Evolutionary conservation across 1,140 invertebrate genomes (phyloP).

Genomic region (Bombus ignitus): DNA sequence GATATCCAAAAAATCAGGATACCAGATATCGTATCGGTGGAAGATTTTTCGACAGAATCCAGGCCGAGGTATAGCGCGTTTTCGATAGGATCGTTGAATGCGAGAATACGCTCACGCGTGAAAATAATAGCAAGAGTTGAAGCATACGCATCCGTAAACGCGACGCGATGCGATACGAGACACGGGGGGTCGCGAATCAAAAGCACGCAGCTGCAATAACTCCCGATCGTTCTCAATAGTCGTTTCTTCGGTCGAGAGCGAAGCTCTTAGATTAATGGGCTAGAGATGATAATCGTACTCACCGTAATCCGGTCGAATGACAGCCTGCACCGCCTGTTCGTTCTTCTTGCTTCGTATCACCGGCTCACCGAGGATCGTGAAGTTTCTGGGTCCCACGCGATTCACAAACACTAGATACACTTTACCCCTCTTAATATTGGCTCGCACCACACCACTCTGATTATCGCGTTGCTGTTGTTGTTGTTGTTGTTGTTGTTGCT

Average conservation of each 20-base stretch:
- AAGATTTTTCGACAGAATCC: not conserved
- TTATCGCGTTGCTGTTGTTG: slow-evolving; percentile 69
- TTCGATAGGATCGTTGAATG: not conserved
- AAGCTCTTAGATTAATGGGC: slow-evolving; percentile 10
- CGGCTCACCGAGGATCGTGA: slow-evolving; percentile 86
- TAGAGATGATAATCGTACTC: slow-evolving; percentile 73
- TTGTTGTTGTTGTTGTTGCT: slow-evolving; percentile 55
- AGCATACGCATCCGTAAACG: not conserved
- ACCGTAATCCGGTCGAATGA: slow-evolving; percentile 85
- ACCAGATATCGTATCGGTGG: not conserved
- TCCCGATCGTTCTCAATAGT: slow-evolving; percentile 28
- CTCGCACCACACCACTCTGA: slow-evolving; percentile 81
- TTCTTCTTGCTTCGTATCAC: slow-evolving; percentile 83
- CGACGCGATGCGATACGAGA: not conserved
- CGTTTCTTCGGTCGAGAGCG: slow-evolving; percentile 12
- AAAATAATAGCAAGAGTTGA: not conserved
- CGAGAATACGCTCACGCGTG: not conserved
- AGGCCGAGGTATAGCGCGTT: not conserved
- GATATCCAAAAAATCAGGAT: not conserved
- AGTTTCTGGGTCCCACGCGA: slow-evolving; percentile 86
- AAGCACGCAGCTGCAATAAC: slow-evolving; percentile 16
- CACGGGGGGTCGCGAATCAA: not conserved
- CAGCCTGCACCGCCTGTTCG: slow-evolving; percentile 82
- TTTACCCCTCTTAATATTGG: slow-evolving; percentile 85
- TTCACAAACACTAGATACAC: slow-evolving; percentile 87